These are phyloP conservation scores for Clostera curtula DNA, from an alignment of 2,888 invertebrate species.

Conservation along the genomic window DNA sequence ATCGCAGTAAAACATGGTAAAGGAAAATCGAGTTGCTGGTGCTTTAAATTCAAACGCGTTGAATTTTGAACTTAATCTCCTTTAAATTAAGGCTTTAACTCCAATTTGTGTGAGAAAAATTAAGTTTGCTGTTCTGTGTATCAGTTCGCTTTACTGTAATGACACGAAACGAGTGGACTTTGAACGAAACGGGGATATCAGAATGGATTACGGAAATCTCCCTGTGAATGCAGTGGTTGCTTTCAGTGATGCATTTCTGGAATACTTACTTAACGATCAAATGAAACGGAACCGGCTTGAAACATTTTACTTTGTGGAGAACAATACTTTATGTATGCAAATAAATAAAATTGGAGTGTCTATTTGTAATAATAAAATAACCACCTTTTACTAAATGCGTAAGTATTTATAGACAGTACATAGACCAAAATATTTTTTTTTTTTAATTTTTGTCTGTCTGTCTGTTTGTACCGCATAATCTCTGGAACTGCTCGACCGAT, in stretches of 20 bases:
- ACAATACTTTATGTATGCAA: too few species aligned
- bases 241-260: conserved; percentile 15
- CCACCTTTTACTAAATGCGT: too few species aligned
- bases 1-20: conserved; percentile 69
- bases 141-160: conserved; percentile 59
- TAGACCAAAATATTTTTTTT: too few species aligned
- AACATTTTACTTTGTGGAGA: too few species aligned
- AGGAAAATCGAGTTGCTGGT: conserved; percentile 25
- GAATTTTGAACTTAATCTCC: conserved; percentile 32
- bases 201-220: conserved; percentile 51
- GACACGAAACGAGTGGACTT: conserved; percentile 62
- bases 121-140: conserved; percentile 39
- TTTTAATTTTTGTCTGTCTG: too few species aligned
- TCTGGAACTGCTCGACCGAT: too few species aligned
- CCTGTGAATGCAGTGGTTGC: conserved; percentile 31
- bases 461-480: too few species aligned
- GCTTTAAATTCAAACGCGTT: conserved; percentile 10
- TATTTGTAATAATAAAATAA: too few species aligned
- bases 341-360: too few species aligned
- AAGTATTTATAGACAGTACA: too few species aligned
- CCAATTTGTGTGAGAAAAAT: conserved; percentile 11
- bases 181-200: conserved; percentile 55
- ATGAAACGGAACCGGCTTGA: too few species aligned
- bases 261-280: neutral
- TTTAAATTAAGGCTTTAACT: conserved; percentile 10